Percentiles rank a stretch among this genome's conserved stretches.
phyloP scores from a whole-genome alignment of 2,888 invertebrate species.

The Hypercompe scribonia region DNA sequence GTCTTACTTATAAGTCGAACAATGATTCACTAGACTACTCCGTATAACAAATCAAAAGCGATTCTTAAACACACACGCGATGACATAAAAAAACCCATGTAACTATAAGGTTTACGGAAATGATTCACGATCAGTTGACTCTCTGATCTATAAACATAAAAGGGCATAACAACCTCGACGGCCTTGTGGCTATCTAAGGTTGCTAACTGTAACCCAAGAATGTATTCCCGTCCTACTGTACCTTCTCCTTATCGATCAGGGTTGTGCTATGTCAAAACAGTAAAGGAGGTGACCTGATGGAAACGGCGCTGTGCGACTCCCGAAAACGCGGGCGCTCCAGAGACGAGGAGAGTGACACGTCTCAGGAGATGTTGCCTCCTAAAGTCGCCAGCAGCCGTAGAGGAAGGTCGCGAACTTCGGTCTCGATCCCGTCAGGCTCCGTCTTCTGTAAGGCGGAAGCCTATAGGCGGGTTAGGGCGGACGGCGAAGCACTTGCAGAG shows the following conservation, averaged over 20 bases:
- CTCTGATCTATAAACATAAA: constrained; percentile 50
- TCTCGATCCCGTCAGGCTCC: no score
- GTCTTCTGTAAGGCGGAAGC: no score
- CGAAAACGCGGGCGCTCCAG: no score
- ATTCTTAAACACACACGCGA: constrained; percentile 31
- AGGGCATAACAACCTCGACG: constrained; percentile 40
- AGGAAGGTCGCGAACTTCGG: no score
- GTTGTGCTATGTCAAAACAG: neutral
- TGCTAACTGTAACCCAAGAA: constrained; percentile 3
- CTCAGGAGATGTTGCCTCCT: no score
- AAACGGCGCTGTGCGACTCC: no score
- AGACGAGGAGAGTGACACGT: no score
- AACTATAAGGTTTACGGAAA: constrained; percentile 39
- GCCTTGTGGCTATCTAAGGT: constrained; percentile 42
- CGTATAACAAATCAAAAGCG: neutral
- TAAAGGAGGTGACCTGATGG: no score
- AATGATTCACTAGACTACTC: neutral
- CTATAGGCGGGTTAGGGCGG: no score
- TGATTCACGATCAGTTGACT: constrained; percentile 48
- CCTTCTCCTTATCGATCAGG: neutral
- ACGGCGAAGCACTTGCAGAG: no score
- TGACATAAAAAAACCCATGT: constrained; percentile 17
- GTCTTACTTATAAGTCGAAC: neutral
- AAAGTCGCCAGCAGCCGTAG: no score
- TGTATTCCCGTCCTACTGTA: neutral